Base-by-base conservation (phyloP, 2,797 vertebrate genomes). In the Thaleichthys pacificus region DNA sequence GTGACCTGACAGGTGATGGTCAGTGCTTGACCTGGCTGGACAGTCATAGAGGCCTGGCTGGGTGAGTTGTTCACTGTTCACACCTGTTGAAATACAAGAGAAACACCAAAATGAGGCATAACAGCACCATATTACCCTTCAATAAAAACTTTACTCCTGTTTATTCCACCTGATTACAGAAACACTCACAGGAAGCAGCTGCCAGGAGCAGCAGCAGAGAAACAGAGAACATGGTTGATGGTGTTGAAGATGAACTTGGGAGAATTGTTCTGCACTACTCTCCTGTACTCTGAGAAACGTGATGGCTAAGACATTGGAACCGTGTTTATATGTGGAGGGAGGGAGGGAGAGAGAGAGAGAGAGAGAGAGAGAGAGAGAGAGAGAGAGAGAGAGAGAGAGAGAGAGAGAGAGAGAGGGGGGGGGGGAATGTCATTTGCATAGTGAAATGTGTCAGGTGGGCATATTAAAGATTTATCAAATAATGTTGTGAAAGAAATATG, bases 171-270 rank as follows among this genome's bases (percentile, higher is more conserved):
- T 28, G 32, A 63, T 1, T 63, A 17, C 17, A 63, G 17, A 35
- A 3, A 60, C 7, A 58, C 56, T 66, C 54, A 80, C 68, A 71
- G 66, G 66, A 74, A 76, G 64, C 82, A 84, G 76, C 80, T 47
- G 78, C 24, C 1, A 26, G 72, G 77, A 85, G 28, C 79, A 84
- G 74, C 66, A 85, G 63, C 73, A 83, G 73, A 85, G 79, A 67
- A 65, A 38, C 68, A 77, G 72, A 67, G 8, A 81, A 76, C 83
- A 84, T 83, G 65, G 69, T 81, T 56, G 51, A n/a, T n/a, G 5
- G 32, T 58, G 75, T 69, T 58, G 32, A 66, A 61, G 30, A n/a
- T 68, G 32, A 66, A 32, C 26, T 47, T 6, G 42, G 21, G 1
- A 4, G 5, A 28, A 4, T 26, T 66, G 19, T 38, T 73, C n/a